Conservation (phyloP, 2,113 vertebrate species). For the Zosterops japonicus region DNA sequence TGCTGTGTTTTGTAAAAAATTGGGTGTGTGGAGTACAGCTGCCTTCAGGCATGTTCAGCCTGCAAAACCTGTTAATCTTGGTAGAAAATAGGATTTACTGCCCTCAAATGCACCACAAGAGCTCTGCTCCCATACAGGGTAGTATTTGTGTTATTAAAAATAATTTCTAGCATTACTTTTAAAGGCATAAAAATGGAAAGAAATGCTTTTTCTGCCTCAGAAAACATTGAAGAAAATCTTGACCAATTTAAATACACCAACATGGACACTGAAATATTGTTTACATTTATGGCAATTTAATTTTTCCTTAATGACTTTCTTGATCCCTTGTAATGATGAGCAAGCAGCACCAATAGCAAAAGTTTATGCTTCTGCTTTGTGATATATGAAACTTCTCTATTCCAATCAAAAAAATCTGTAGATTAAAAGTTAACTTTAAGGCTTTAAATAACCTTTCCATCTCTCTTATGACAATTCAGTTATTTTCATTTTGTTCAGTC, state of each 20-base stretch:
- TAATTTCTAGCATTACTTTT: neutral
- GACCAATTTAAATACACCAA: neutral
- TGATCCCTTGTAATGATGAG: neutral
- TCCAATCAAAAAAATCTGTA: neutral
- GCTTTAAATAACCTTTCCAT: neutral
- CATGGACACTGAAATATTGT: neutral
- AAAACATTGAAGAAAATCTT: neutral
- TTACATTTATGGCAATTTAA: neutral
- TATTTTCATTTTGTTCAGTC: neutral
- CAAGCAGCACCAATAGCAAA: neutral
- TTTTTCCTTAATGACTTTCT: neutral
- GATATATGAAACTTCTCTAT: neutral
- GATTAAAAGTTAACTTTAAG: neutral
- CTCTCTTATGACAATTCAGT: neutral
- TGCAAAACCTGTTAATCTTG: constrained; percentile 57
- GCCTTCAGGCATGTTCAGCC: constrained; percentile 39
- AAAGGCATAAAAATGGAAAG: neutral
- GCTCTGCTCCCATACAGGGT: neutral
- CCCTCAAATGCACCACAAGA: constrained; percentile 22
- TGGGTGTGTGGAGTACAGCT: constrained; percentile 54
- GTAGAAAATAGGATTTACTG: constrained; percentile 49
- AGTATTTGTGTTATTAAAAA: neutral
- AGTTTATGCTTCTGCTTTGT: neutral
- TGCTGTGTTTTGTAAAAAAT: constrained; percentile 53
- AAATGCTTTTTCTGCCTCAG: neutral